Evolutionary conservation across 2,888 invertebrate species (phyloP), one percentile per base, ranked within the genome.

Genomic region (Drosophila niveifrons): DNA sequence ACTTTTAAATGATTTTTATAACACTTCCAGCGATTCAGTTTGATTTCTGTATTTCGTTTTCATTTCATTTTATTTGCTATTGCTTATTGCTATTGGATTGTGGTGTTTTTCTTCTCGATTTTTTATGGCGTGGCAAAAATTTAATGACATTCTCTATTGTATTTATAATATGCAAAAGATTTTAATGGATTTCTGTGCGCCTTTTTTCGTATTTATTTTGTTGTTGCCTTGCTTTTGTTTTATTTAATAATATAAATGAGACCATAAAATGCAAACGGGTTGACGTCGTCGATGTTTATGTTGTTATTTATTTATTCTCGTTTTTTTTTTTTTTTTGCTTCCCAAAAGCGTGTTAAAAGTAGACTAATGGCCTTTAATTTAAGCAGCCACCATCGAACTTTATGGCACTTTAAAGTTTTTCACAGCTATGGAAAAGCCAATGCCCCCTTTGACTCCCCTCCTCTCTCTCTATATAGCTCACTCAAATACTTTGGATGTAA

Each of bases 61-160:
- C 13, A 65, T 81, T 77, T 41, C 13, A 41, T 41, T 41, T 15
- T 41, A 10, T 15, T 41, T 41, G 34, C 34, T 34, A 34, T 34
- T 34, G 34, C n/a, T 11, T 34, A 34, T 34, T 34, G 34, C n/a
- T 11, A 4, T 36, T n/a, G 36, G 4, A 10, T 3, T 39, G 11
- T 39, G n/a, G n/a, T 59, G 34, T 57, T 44, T 51, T 50, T 66
- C 72, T 58, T 62, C 53, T 47, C 70, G 57, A 65, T 66, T 70
- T 83, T 83, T 83, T 75, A 88, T 86, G 88, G 88, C 57, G 88
- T 83, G 86, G 78, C 83, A 83, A 88, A 83, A 86, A 66, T 82
- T 83, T 83, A 88, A 83, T 86, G 71, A 61, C 80, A 57, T 56
- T 67, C 65, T 53, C 78, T 68, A 81, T 82, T 82, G 82, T 83